Evolutionary conservation across 2,888 invertebrate species (phyloP), one percentile per base, ranked within the genome.

Genomic region (Hoplodrina ambigua): DNA sequence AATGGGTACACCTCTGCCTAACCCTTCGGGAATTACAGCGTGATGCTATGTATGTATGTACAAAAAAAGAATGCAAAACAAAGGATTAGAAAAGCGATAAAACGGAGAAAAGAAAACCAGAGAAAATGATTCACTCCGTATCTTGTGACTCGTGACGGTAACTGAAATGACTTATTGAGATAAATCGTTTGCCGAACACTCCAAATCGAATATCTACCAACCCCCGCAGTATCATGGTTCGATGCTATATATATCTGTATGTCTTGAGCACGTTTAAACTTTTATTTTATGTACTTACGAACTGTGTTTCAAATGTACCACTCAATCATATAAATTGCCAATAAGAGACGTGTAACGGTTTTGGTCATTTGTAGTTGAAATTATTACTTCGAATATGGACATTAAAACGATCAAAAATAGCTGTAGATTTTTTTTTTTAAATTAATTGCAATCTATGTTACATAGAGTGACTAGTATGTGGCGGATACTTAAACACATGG

Each of bases 81-180:
- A 17, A 3, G 4, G 3, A n/a, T 11, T 52, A n/a, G 7, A 53
- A 59, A 64, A 62, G 25, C 10, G 15, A 44, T 54, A 65, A 19
- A 11, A 63, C 44, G 15, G 19, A 17, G 46, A 0, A 25, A 46
- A 53, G 56, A 53, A 75, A 33, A 44, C 17, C 20, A 44, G 49
- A 44, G 46, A 64, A 77, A 75, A 80, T 82, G 82, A 86, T 80
- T 80, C 80, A 74, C 71, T 63, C 67, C 78, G 78, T 80, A 81
- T 78, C 81, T 76, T 69, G 80, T 77, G 67, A 67, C 62, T 73
- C 75, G 70, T 67, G 59, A 53, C 71, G 68, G 57, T 81, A 85
- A 88, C 79, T 87, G 85, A 86, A 89, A 89, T 90, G 85, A 89
- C 87, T 90, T 90, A 88, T 89, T 88, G 88, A 85, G 86, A 90